Base-by-base conservation (phyloP, 2,888 invertebrate species). In the Eulithis prunata region DNA sequence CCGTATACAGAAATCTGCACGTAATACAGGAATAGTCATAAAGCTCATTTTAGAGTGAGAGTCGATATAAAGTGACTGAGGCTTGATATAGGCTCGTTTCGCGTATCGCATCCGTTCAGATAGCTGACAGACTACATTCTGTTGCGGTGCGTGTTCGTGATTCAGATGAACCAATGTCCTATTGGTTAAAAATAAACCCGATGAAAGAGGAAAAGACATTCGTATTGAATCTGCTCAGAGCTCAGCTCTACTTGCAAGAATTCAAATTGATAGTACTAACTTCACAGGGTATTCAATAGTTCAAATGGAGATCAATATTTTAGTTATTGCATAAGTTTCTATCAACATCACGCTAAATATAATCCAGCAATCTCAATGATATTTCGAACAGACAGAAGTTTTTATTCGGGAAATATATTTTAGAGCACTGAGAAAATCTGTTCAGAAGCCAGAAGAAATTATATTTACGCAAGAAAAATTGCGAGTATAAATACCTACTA, bases 41-140 rank as follows among this genome's bases (percentile, higher is more conserved):
- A 3, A 32, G 32, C 32, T 32, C 32, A 32, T 32, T 32, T 32
- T 32, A 21, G 49, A 49, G 8, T 53, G 57, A 46, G n/a, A 38
- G 28, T 28, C 5, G 10, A 13, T 43, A 45, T 36, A 6, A 11
- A 58, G 62, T 62, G 57, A 49, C 47, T 62, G n/a, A 62, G 46
- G 21, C 21, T 1, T 46, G 47, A 21, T 41, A 43, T 57, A 82
- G 75, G 78, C 80, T 79, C 78, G 80, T 80, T 80, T 80, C 73
- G 80, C 80, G 78, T 86, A 87, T 87, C 86, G 79, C 84, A 83
- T 86, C 87, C 87, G 87, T 73, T 76, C 72, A 75, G 84, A 86
- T 86, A 85, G 73, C 65, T 54, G 60, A 63, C 64, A 41, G 75
- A 73, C 63, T 75, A 71, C 73, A 71, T 76, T 77, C 76, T 73